Base-by-base conservation (phyloP, 2,797 vertebrate genomes). In the Silurus aristotelis region DNA sequence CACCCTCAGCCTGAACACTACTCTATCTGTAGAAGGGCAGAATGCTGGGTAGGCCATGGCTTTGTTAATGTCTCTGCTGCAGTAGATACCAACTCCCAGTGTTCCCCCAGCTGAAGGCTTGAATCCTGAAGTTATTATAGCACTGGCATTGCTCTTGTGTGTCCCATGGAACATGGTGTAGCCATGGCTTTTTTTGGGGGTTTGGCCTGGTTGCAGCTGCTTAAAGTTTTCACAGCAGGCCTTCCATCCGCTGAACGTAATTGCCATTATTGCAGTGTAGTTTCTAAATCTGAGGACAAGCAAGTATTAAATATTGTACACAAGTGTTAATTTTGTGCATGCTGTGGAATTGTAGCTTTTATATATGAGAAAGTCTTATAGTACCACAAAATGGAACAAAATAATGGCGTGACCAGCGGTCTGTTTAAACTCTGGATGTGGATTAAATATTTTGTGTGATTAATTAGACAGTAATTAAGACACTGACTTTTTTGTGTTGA, bases 131-230 rank as follows among this genome's bases (percentile, higher is more conserved):
- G 87, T 84, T 85, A 91, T 86, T 72, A 92, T 91, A 55, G 82
- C 46, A 2, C 56, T 15, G 31, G 89, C 88, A 1, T 66, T 87
- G 75, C 17, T 81, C 80, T 89, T 89, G 80, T 85, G 87, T 31
- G 90, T 92, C 15, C 90, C 90, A 10, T 92, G 91, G 79, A 83
- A 92, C 91, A 92, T 91, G 31, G 81, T 90, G 83, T 92, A 92
- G 22, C 87, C 88, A 0, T 83, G 89, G 19, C 87, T 89, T 17
- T 80, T 75, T 73, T 87, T 81, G 9, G 91, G 91, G n/a, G 84
- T 67, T 82, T 92, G 90, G 22, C 91, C 91, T 67, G 90, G 82
- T 82, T 90, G 83, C 48, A 92, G 86, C 67, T 87, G 84, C 73
- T 76, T 88, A 31, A 81, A 81, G 73, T 84, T 88, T 63, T 90